These are phyloP conservation scores for Oasisia sp. DNA, from an alignment of 2,888 invertebrate genomes.

Conservation along the genomic window DNA sequence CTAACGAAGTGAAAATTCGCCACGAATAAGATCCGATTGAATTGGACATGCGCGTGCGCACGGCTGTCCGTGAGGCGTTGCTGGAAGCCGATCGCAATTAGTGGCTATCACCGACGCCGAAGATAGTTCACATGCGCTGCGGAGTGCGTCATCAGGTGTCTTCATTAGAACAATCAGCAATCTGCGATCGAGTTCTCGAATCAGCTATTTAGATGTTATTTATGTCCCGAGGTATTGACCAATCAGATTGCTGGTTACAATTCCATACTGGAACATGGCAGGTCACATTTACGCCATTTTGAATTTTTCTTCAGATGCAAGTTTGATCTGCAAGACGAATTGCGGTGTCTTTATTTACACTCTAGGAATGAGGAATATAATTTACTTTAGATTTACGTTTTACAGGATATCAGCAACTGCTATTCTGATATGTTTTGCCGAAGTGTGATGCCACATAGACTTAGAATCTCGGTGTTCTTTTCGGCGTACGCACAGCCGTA, in stretches of 20 bases:
- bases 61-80: neutral
- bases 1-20: neutral
- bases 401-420: too few relatives aligned
- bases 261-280: neutral
- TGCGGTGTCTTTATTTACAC: too few relatives aligned
- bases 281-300: neutral
- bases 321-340: neutral
- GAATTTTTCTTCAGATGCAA: neutral
- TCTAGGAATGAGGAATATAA: too few relatives aligned
- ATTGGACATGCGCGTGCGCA: neutral
- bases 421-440: too few relatives aligned
- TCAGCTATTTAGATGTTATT: too few relatives aligned
- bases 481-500: neutral
- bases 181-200: neutral
- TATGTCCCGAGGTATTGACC: too few relatives aligned
- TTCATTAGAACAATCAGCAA: neutral
- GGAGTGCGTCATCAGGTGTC: neutral
- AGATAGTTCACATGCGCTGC: neutral
- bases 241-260: neutral
- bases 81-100: neutral
- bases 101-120: neutral
- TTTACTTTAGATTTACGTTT: too few relatives aligned
- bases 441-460: neutral
- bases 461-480: neutral
- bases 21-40: neutral